These are phyloP conservation scores for Tholera decimalis DNA, from an alignment of 2,888 invertebrate genomes.

Conservation along the genomic window DNA sequence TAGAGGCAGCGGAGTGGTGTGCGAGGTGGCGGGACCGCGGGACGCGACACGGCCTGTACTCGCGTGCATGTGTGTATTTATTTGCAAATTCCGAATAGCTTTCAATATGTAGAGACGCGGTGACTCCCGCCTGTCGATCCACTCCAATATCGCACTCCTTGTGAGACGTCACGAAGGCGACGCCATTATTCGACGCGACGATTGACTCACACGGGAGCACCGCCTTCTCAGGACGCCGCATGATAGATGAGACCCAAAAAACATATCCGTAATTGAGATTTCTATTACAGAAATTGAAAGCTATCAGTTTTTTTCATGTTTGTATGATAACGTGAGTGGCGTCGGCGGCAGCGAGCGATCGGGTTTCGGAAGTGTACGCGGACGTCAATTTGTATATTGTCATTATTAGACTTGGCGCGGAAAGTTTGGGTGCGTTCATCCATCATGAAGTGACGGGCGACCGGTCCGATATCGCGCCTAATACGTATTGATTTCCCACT, in stretches of 20 bases:
- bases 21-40: constrained; percentile 77
- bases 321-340: constrained; percentile 90
- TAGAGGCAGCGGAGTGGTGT: constrained; percentile 80
- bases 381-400: constrained; percentile 91
- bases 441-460: constrained; percentile 90
- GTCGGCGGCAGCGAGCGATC: constrained; percentile 80
- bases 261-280: constrained; percentile 91
- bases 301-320: constrained; percentile 86
- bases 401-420: constrained; percentile 89
- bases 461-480: constrained; percentile 90
- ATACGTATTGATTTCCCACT: constrained; percentile 92
- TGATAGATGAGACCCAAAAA: constrained; percentile 90
- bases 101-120: constrained; percentile 90
- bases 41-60: constrained; percentile 69
- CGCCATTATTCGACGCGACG: constrained; percentile 86
- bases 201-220: constrained; percentile 84
- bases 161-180: constrained; percentile 85
- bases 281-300: constrained; percentile 90
- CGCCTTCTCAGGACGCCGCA: constrained; percentile 80
- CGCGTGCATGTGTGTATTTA: constrained; percentile 88
- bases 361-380: constrained; percentile 88
- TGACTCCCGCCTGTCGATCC: constrained; percentile 89
- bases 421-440: constrained; percentile 90
- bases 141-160: constrained; percentile 88
- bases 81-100: constrained; percentile 90